Evolutionary conservation across 2,888 invertebrate genomes (phyloP).

Genomic region (Mermis nigrescens): DNA sequence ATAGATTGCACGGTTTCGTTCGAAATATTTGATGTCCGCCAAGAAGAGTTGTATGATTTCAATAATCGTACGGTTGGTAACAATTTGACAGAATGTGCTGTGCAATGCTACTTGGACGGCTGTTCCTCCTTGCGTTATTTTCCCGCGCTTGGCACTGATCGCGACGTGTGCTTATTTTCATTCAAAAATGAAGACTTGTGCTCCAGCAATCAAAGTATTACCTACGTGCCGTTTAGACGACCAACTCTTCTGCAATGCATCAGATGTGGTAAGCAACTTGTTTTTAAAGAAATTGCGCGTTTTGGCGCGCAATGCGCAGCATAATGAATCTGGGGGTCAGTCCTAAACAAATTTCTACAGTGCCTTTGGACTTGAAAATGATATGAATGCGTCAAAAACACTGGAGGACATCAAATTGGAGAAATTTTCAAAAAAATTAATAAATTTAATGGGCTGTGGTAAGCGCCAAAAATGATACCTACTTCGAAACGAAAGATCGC

Average conservation of each 20-base stretch:
- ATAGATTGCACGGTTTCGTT: background rate
- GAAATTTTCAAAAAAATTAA: no score
- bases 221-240: background rate
- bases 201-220: background rate
- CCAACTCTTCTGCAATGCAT: background rate
- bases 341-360: no score
- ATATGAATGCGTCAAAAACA: no score
- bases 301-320: no score
- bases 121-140: background rate
- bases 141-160: background rate
- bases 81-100: background rate
- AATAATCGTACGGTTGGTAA: background rate
- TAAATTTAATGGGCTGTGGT: no score
- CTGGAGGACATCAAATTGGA: no score
- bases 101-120: background rate
- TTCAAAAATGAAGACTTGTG: background rate
- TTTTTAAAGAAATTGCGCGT: no score
- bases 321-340: no score
- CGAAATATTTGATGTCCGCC: background rate
- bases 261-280: background rate
- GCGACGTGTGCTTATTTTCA: background rate
- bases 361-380: no score
- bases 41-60: background rate
- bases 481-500: no score
- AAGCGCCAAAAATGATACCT: no score